Evolutionary conservation across 2,888 invertebrate species (phyloP), one percentile per base, ranked within the genome.

Genomic region (Ommatoiulus sabulosus): DNA sequence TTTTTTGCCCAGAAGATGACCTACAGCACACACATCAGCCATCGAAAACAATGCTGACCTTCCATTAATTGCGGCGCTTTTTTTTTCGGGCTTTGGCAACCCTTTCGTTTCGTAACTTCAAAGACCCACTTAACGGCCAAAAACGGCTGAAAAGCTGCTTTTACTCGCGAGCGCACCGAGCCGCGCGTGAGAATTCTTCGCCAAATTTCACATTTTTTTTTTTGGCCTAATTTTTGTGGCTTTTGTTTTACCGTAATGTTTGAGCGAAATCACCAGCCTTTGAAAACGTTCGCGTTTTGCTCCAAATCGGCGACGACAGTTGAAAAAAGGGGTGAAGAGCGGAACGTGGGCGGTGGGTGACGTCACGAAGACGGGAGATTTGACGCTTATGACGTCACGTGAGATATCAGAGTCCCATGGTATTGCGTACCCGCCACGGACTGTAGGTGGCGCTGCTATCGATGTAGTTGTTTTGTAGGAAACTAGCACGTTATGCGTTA

Each of bases 11-110:
- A 24, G 24, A 72, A 72, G 72, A 72, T 72, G 72, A 72, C 72
- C 72, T 72, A 72, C 72, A 72, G 72, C 72, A 72, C 72, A 72
- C 72, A 72, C 72, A 72, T 72, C 72, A 72, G 72, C 72, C 72
- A 72, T 72, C 24, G 72, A 72, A 72, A 72, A 72, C 72, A 72
- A 72, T 72, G 72, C 72, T 72, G 72, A 72, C 72, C 72, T 72
- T 72, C 72, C 72, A 72, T 72, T 72, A 72, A 72, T 72, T 72
- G n/a, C 72, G 24, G 24, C 24, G 24, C 20, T 72, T 72, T 72
- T 52, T 72, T 72, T 24, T 24, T 72, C 24, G 8, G 24, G 24
- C 72, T n/a, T 72, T 72, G 72, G 72, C 72, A 72, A 72, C 72
- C 72, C 72, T 72, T 72, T 72, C 72, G 72, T 72, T 72, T 72